phyloP scores from a whole-genome alignment of 2,113 vertebrate genomes.

The Elephantulus edwardii region DNA sequence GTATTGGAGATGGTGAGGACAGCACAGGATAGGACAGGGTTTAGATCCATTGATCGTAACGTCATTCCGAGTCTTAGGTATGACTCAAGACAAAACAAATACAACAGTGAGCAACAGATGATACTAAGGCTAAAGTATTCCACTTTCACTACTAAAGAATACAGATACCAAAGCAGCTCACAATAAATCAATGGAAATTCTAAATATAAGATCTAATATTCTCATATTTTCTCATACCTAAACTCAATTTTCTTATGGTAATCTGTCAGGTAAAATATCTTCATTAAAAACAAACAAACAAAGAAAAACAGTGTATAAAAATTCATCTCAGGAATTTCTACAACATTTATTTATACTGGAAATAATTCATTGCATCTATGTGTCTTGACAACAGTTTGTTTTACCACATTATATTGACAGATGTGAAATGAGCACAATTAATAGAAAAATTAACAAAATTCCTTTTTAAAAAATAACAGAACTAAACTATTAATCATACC shows the following conservation, averaged over 20 bases:
- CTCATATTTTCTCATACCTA: not conserved
- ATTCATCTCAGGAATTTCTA: constrained; percentile 67
- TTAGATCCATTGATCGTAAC: no score
- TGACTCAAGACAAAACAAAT: no score
- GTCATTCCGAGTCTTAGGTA: no score
- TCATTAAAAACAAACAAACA: no score
- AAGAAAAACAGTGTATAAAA: not conserved
- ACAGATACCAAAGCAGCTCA: not conserved
- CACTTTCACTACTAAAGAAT: not conserved
- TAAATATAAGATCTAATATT: not conserved
- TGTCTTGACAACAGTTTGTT: constrained; percentile 64
- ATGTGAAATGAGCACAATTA: not conserved
- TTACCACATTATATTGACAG: not conserved
- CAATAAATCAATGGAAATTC: not conserved
- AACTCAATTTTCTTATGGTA: not conserved
- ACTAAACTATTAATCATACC: constrained; percentile 54
- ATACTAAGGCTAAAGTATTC: not conserved
- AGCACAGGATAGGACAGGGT: no score
- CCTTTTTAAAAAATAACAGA: constrained; percentile 69
- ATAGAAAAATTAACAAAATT: constrained; percentile 72
- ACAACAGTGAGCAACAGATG: not conserved
- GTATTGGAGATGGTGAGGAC: no score
- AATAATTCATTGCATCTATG: constrained; percentile 51
- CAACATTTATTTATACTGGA: constrained; percentile 31
- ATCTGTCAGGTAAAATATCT: not conserved